These are phyloP conservation scores for Oligia strigilis DNA, from an alignment of 2,888 invertebrate genomes.

Conservation along the genomic window DNA sequence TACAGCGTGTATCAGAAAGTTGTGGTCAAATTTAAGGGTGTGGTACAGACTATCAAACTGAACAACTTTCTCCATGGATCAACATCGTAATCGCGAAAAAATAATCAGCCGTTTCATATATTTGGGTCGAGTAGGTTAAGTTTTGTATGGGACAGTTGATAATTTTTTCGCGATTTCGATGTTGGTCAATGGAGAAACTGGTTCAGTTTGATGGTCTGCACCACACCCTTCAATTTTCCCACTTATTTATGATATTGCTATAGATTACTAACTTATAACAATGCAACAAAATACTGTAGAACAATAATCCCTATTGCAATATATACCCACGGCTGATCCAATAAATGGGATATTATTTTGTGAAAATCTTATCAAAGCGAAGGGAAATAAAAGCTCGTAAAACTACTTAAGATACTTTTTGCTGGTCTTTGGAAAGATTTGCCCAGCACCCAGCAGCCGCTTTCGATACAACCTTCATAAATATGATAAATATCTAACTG, in stretches of 20 bases:
- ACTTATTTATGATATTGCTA: neutral
- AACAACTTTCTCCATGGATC: neutral
- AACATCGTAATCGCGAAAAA: neutral
- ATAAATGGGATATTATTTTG: constrained; percentile 60
- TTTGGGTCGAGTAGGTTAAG: neutral
- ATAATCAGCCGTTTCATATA: neutral
- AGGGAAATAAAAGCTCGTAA: constrained; percentile 62
- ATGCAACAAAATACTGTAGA: constrained; percentile 1
- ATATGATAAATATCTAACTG: constrained; percentile 69
- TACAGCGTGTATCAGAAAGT: neutral
- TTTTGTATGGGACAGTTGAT: neutral
- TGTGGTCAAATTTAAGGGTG: neutral
- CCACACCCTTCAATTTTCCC: neutral
- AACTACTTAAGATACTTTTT: constrained; percentile 69
- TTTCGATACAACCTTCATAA: constrained; percentile 68
- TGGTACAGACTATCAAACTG: neutral
- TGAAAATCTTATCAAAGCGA: constrained; percentile 64
- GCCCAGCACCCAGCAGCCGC: constrained; percentile 57
- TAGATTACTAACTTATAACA: neutral
- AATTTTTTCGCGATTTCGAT: neutral
- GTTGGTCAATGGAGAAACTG: neutral
- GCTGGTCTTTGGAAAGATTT: constrained; percentile 63
- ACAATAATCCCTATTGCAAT: constrained; percentile 15
- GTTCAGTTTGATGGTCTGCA: neutral
- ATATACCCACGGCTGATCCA: constrained; percentile 24